Conservation (phyloP, 2,113 vertebrate genomes). For the Onychostoma macrolepis region DNA sequence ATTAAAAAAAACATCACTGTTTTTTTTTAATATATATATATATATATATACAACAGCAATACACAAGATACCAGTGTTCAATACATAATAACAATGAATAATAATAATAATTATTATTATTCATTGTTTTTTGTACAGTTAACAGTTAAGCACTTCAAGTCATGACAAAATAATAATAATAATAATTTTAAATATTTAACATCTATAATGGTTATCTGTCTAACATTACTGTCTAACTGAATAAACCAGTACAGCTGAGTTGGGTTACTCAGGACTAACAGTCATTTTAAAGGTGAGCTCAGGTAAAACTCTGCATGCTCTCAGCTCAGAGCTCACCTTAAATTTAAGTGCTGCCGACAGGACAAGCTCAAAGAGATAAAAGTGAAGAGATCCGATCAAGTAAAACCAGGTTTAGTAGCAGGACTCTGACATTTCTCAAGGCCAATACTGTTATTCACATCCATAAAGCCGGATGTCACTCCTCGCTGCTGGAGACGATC, state of each 20-base stretch:
- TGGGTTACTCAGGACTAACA: not conserved
- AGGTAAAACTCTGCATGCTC: not conserved
- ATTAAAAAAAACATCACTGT: too few relatives aligned
- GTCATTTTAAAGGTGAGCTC: not conserved
- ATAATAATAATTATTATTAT: too few relatives aligned
- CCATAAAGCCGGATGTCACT: conserved; percentile 46
- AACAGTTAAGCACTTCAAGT: too few relatives aligned
- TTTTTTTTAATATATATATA: too few relatives aligned
- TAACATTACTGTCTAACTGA: too few relatives aligned
- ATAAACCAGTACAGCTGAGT: not conserved
- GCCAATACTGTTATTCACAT: conserved; percentile 46
- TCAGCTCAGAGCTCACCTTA: not conserved
- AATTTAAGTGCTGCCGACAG: not conserved
- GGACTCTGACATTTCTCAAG: conserved; percentile 36
- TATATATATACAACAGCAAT: not conserved
- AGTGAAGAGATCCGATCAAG: conserved; percentile 23
- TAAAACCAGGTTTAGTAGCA: conserved; percentile 34
- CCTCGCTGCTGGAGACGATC: conserved; percentile 16
- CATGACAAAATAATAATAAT: too few relatives aligned
- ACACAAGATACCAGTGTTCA: not conserved
- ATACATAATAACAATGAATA: not conserved
- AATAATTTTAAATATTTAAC: too few relatives aligned
- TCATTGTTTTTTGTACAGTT: too few relatives aligned
- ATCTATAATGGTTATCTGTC: too few relatives aligned
- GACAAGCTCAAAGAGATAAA: conserved; percentile 6